phyloP scores from a whole-genome alignment of 35 echinoderm and acorn worm species.

The Heliocidaris tuberculata region DNA sequence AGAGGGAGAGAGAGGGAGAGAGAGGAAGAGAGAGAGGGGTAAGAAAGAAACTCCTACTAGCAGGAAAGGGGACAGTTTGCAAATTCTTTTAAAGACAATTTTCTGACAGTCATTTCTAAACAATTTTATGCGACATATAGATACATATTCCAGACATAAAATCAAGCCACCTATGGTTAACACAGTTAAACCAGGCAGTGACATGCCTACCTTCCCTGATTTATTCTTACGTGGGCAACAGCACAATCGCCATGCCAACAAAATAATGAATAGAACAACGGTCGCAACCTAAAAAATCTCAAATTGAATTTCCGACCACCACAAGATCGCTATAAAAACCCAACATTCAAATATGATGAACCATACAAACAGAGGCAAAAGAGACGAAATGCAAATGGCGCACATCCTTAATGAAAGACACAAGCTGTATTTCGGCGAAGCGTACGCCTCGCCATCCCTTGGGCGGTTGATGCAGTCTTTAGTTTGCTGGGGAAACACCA shows the following conservation, averaged over 20 bases:
- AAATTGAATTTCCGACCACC: conserved; percentile 3
- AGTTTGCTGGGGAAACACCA: not conserved
- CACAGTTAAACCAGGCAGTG: not conserved
- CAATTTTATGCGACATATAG: not conserved
- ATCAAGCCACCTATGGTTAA: not conserved
- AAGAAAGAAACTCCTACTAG: too few species aligned
- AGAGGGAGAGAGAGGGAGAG: too few species aligned
- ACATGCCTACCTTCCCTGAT: not conserved
- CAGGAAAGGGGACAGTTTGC: too few species aligned
- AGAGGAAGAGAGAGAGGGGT: too few species aligned
- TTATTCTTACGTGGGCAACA: not conserved
- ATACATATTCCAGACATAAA: too few species aligned
- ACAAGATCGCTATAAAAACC: not conserved
- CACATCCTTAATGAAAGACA: not conserved
- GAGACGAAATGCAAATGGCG: not conserved
- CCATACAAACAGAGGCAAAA: not conserved
- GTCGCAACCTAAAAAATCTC: not conserved
- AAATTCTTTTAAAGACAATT: too few species aligned
- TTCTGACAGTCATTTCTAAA: too few species aligned
- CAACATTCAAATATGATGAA: not conserved
- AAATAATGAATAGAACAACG: not conserved
- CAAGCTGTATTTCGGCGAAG: not conserved
- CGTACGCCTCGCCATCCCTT: not conserved
- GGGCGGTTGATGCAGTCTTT: not conserved
- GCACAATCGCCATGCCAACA: not conserved